Evolutionary conservation across 1,140 invertebrate genomes (phyloP).

Genomic region (Eufriesea mexicana): DNA sequence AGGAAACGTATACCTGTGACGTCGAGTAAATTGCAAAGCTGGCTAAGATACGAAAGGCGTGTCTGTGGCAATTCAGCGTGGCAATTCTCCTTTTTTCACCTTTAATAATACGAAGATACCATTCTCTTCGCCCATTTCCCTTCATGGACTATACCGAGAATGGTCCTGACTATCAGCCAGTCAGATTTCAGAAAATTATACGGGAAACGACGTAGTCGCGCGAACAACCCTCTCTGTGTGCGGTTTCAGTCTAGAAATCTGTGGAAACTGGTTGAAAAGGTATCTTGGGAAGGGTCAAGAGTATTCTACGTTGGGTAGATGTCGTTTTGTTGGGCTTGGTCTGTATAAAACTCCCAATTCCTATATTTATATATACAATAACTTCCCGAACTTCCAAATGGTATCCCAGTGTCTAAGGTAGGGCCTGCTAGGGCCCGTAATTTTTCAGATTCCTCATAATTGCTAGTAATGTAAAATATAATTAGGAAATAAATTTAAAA

Average conservation of each 20-base stretch:
- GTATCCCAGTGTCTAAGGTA: no score
- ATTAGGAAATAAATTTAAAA: no score
- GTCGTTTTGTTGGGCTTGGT: no score
- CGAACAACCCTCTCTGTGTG: no score
- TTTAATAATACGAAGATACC: constrained; percentile 48
- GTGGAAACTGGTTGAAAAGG: neutral
- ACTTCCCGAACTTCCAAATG: no score
- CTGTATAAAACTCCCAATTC: no score
- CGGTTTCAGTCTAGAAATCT: neutral
- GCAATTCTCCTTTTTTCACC: constrained; percentile 17
- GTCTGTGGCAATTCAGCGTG: constrained; percentile 3
- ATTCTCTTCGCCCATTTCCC: neutral
- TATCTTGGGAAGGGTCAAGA: no score
- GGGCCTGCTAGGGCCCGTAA: no score
- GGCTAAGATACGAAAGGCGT: constrained; percentile 12
- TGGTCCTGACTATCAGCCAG: constrained; percentile 14
- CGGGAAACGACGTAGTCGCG: neutral
- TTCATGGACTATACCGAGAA: constrained; percentile 19
- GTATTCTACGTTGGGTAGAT: no score
- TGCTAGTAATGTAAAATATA: no score
- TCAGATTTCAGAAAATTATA: constrained; percentile 30
- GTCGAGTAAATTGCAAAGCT: constrained; percentile 46
- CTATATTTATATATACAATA: no score
- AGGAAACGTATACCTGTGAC: neutral
- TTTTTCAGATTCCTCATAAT: no score